These are phyloP conservation scores for Lepetodrilus schrolli DNA, from an alignment of 2,888 invertebrate genomes.

Conservation along the genomic window DNA sequence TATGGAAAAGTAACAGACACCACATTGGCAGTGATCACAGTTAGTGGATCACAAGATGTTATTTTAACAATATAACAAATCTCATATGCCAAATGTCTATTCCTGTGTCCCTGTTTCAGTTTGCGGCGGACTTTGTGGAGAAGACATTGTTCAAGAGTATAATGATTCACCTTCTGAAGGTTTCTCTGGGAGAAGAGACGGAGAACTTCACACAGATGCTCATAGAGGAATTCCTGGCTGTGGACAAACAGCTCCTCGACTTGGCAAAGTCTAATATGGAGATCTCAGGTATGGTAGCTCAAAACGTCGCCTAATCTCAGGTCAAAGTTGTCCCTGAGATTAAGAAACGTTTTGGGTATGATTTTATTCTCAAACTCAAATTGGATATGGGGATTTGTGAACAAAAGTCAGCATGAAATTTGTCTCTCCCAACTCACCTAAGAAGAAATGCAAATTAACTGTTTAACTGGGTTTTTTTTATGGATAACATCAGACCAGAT, in stretches of 20 bases:
- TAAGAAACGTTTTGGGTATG: too few relatives aligned
- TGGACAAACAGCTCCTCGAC: conserved; percentile 87
- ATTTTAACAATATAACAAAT: too few relatives aligned
- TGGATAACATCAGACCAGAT: too few relatives aligned
- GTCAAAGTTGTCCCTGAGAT: not conserved
- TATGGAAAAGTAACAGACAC: too few relatives aligned
- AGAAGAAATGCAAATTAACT: not conserved
- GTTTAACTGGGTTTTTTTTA: not conserved
- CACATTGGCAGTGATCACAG: too few relatives aligned
- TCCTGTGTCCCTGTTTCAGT: too few relatives aligned
- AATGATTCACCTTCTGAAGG: conserved; percentile 63
- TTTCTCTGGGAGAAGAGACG: conserved; percentile 46
- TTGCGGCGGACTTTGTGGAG: conserved; percentile 92
- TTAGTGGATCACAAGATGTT: too few relatives aligned
- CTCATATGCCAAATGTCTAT: too few relatives aligned
- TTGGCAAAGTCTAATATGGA: conserved; percentile 85
- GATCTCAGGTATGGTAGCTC: conserved; percentile 79
- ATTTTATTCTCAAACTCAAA: too few relatives aligned
- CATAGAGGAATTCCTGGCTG: conserved; percentile 87
- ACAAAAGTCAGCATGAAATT: not conserved
- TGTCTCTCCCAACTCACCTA: not conserved
- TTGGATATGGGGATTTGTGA: not conserved
- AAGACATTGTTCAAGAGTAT: conserved; percentile 85
- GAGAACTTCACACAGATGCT: conserved; percentile 81
- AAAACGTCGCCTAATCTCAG: too few relatives aligned